A percentile compares a stretch with the other conserved stretches of the same genome.
phyloP scores from a whole-genome alignment of 2,888 invertebrate genomes.

The Amphimallon solstitiale region DNA sequence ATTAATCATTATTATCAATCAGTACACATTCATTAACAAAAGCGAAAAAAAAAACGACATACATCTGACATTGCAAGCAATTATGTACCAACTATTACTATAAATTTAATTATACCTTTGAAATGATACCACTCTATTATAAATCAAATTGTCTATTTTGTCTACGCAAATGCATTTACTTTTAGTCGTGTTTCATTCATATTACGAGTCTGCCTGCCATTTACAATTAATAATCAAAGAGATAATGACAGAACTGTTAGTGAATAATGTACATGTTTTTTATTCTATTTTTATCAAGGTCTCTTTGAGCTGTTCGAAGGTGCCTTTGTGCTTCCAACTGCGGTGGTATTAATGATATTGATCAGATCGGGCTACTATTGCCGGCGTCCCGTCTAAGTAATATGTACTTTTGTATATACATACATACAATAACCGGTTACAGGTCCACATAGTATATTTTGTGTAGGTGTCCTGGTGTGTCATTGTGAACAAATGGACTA shows the following conservation, averaged over 20 bases:
- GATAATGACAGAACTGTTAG: constrained; percentile 10
- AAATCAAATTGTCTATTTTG: constrained; percentile 9
- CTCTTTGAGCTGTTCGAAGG: constrained; percentile 26
- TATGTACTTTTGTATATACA: constrained; percentile 1
- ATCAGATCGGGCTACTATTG: constrained; percentile 49
- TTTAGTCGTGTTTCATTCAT: constrained; percentile 4
- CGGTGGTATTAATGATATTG: constrained; percentile 48
- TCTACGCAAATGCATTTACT: background rate
- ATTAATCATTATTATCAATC: no score
- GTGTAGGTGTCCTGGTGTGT: constrained; percentile 34
- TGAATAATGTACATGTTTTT: constrained; percentile 8
- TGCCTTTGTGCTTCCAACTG: constrained; percentile 29
- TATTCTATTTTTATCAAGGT: constrained; percentile 23
- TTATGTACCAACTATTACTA: no score
- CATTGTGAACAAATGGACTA: constrained; percentile 36
- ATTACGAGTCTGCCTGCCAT: background rate
- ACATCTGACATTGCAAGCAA: no score
- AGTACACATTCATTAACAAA: no score
- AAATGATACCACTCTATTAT: no score
- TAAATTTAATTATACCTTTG: no score
- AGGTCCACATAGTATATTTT: constrained; percentile 16
- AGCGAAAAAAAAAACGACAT: no score
- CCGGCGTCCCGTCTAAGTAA: constrained; percentile 16
- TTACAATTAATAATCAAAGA: constrained; percentile 15
- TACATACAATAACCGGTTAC: constrained; percentile 27